A percentile compares a stretch with the other conserved stretches of the same genome.
These are phyloP conservation scores for Empidonax traillii DNA, from an alignment of 2,113 vertebrate species.

Conservation along the genomic window DNA sequence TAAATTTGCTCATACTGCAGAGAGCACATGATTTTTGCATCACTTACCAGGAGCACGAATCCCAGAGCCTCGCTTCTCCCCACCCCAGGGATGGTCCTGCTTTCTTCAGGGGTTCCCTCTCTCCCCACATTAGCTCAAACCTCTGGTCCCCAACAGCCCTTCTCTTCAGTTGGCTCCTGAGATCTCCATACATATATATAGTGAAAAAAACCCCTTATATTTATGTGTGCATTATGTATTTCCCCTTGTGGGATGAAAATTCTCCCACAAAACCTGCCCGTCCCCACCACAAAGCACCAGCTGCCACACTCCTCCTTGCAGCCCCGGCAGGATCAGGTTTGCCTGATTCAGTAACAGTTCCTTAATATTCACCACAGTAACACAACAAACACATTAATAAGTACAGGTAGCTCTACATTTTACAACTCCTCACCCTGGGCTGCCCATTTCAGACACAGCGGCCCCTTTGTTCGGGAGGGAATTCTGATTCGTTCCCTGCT, in stretches of 20 bases:
- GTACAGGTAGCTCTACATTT: neutral
- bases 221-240: neutral
- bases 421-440: neutral
- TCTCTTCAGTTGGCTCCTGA: neutral
- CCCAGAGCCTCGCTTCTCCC: rapidly evolving
- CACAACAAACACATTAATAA: neutral
- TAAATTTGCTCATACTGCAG: neutral
- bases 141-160: neutral
- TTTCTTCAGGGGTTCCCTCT: neutral
- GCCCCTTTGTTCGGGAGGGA: neutral
- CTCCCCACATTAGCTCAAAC: neutral
- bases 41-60: rapidly evolving
- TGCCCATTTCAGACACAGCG: neutral
- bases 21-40: neutral
- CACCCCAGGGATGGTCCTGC: rapidly evolving
- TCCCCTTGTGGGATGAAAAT: neutral
- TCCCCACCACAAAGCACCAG: neutral
- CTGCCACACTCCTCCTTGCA: neutral
- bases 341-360: neutral
- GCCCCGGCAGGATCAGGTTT: neutral
- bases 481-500: neutral
- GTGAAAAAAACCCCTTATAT: neutral
- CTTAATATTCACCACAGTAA: neutral
- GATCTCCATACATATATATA: neutral
- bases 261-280: neutral